phyloP scores from a whole-genome alignment of 1,140 invertebrate genomes.

The Penaeus vannamei region DNA sequence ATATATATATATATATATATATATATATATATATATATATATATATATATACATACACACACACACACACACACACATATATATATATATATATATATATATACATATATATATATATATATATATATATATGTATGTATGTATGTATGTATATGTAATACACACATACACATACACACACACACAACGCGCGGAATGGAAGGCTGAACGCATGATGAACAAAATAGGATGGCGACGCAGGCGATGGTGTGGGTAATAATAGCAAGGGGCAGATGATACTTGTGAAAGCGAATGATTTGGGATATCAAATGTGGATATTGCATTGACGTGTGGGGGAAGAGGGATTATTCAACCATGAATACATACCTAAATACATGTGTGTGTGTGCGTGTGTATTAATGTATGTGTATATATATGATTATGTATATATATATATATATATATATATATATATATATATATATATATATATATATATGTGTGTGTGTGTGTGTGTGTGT shows the following conservation, averaged over 20 bases:
- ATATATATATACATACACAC: conserved; percentile 28
- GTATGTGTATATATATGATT: conserved; percentile 10
- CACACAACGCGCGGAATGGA: neutral
- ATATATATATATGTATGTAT: conserved; percentile 23
- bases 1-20: no score
- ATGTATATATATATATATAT: conserved; percentile 27
- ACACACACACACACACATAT: neutral
- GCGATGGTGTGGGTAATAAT: no score
- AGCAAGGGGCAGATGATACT: no score
- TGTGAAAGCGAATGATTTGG: no score
- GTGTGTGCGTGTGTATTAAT: neutral
- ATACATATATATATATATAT: neutral
- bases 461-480: neutral
- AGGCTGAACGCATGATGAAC: no score
- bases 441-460: conserved; percentile 28
- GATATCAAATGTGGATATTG: no score
- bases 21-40: conserved; percentile 13
- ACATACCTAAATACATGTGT: neutral
- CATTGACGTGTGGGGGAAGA: neutral
- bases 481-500: neutral
- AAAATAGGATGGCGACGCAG: no score
- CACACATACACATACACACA: neutral
- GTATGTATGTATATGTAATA: no score
- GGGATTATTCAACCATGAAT: neutral
- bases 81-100: conserved; percentile 27